phyloP scores from a whole-genome alignment of 2,888 invertebrate genomes.

The Conops quadrifasciatus region DNA sequence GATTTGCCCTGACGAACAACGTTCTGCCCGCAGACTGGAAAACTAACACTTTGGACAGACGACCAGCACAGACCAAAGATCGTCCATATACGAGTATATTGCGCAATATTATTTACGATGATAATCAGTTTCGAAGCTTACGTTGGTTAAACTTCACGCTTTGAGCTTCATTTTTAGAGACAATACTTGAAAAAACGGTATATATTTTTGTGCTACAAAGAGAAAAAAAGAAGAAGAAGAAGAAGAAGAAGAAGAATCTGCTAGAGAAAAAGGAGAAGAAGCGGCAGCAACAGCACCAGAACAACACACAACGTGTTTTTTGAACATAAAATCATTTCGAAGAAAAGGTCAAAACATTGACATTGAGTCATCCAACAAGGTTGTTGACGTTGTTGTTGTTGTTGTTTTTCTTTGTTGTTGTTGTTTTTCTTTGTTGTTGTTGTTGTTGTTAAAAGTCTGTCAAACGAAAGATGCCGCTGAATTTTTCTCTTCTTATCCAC shows the following conservation, averaged over 20 bases:
- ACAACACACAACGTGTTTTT: neutral
- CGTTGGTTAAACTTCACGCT: neutral
- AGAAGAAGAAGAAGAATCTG: neutral
- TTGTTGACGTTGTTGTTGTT: neutral
- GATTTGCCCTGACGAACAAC: too few species aligned
- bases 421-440: neutral
- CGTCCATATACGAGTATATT: neutral
- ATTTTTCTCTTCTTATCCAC: neutral
- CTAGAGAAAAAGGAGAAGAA: neutral
- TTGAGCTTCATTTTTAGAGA: neutral
- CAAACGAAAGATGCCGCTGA: neutral
- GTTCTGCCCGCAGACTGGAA: too few species aligned
- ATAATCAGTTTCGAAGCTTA: neutral
- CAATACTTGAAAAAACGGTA: neutral
- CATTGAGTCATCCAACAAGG: slow-evolving; percentile 8
- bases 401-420: neutral
- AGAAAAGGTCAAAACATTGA: slow-evolving; percentile 6
- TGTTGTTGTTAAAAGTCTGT: neutral
- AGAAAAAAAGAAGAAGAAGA: neutral
- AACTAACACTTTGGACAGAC: too few species aligned
- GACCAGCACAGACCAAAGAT: neutral
- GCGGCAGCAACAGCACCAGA: neutral
- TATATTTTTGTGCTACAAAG: neutral
- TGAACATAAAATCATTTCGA: neutral
- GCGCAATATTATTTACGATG: slow-evolving; percentile 2